Conservation (phyloP, 2,888 invertebrate genomes). For the Limenitis camilla region DNA sequence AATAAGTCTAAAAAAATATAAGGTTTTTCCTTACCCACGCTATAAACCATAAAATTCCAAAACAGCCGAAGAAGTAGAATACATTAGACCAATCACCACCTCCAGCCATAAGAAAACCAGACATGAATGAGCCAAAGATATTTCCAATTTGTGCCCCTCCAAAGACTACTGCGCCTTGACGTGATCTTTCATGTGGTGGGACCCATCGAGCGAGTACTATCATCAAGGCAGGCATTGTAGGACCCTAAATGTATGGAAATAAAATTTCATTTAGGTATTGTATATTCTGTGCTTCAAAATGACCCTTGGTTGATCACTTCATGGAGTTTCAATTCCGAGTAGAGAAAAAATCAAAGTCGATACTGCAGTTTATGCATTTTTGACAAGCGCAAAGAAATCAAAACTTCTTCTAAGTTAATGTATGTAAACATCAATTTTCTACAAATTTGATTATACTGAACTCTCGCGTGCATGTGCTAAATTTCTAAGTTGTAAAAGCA, state of each 20-base stretch:
- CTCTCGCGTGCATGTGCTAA: too few relatives aligned
- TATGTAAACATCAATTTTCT: too few relatives aligned
- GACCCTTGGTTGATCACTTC: too few relatives aligned
- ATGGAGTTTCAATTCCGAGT: too few relatives aligned
- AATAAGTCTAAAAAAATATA: not conserved
- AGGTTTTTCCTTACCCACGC: slow-evolving; percentile 53
- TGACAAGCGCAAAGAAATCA: too few relatives aligned
- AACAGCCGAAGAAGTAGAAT: slow-evolving; percentile 75
- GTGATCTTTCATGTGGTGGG: slow-evolving; percentile 74
- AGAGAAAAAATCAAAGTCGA: too few relatives aligned
- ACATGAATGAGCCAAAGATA: slow-evolving; percentile 73
- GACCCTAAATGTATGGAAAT: slow-evolving; percentile 69
- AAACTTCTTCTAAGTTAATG: too few relatives aligned
- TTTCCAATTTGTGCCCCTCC: slow-evolving; percentile 76
- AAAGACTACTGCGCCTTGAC: slow-evolving; percentile 75
- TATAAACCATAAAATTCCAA: slow-evolving; percentile 74
- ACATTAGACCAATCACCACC: slow-evolving; percentile 74
- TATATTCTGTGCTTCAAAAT: not conserved
- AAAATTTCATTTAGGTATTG: not conserved
- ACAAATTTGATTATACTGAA: too few relatives aligned
- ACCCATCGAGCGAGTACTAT: slow-evolving; percentile 77
- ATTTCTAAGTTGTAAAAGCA: too few relatives aligned
- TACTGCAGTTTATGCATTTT: too few relatives aligned
- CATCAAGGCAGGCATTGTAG: slow-evolving; percentile 82
- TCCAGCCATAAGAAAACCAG: slow-evolving; percentile 69